phyloP scores from a whole-genome alignment of 2,888 invertebrate genomes.

The Deilephila elpenor region DNA sequence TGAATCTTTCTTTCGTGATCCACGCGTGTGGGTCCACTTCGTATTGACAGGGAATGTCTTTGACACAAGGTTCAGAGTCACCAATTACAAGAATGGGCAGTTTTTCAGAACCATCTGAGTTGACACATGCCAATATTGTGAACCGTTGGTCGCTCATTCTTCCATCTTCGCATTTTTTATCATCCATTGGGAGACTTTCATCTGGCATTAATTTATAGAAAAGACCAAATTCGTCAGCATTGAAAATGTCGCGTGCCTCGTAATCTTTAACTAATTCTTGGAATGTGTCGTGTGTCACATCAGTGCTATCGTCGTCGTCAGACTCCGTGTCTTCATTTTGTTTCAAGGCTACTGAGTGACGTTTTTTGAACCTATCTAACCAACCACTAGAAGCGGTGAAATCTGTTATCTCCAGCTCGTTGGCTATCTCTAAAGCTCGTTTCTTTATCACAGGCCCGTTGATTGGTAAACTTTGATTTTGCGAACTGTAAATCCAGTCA shows the following conservation, averaged over 20 bases:
- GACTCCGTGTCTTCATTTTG: conserved; percentile 32
- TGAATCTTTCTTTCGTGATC: conserved; percentile 40
- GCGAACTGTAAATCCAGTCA: conserved; percentile 29
- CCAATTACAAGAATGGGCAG: conserved; percentile 42
- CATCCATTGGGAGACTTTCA: conserved; percentile 38
- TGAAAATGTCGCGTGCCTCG: conserved; percentile 36
- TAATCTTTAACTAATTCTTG: conserved; percentile 36
- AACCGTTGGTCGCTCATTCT: conserved; percentile 42
- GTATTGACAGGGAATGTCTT: conserved; percentile 40
- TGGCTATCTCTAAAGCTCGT: conserved; percentile 32
- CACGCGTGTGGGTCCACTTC: conserved; percentile 39
- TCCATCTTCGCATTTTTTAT: conserved; percentile 42
- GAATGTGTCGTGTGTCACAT: conserved; percentile 30
- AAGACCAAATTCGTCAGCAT: conserved; percentile 43
- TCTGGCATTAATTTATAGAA: conserved; percentile 43
- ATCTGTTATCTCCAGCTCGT: conserved; percentile 30
- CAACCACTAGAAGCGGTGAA: conserved; percentile 37
- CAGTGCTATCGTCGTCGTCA: conserved; percentile 26
- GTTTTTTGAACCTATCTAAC: conserved; percentile 40
- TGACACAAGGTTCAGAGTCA: conserved; percentile 40
- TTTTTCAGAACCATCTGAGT: conserved; percentile 47
- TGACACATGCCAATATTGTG: conserved; percentile 46
- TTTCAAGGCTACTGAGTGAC: conserved; percentile 33
- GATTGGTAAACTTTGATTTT: conserved; percentile 24
- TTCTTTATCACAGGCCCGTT: conserved; percentile 31